Evolutionary conservation across 1,140 invertebrate genomes (phyloP).

Genomic region (Drosophila pruinosa): DNA sequence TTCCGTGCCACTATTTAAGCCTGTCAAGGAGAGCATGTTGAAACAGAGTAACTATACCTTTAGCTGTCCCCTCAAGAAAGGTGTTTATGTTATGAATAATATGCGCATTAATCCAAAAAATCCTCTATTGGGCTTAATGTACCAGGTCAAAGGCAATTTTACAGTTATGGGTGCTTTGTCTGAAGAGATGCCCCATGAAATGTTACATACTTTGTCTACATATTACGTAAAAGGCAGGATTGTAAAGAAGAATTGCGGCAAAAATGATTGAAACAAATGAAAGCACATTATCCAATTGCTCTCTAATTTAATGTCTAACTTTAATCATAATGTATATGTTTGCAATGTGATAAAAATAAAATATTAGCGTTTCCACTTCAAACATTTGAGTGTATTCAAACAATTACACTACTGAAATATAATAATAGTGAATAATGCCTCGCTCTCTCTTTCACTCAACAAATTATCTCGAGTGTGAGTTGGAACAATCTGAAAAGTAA

Average conservation of each 20-base stretch:
- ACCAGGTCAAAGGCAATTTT: constrained; percentile 53
- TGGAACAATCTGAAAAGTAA: neutral
- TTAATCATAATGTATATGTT: neutral
- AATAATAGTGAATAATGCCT: too few relatives aligned
- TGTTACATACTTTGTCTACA: constrained; percentile 32
- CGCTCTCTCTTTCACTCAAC: too few relatives aligned
- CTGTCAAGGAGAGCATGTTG: constrained; percentile 56
- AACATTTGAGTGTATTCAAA: too few relatives aligned
- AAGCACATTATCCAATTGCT: too few relatives aligned
- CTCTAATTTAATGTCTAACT: neutral
- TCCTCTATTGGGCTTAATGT: constrained; percentile 49
- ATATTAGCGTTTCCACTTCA: too few relatives aligned
- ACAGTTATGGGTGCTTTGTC: constrained; percentile 44
- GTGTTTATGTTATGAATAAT: constrained; percentile 65
- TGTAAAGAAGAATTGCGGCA: constrained; percentile 41
- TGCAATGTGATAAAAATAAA: neutral
- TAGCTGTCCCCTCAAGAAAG: constrained; percentile 55
- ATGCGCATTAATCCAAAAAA: constrained; percentile 62
- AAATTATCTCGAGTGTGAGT: too few relatives aligned
- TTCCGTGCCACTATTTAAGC: constrained; percentile 62
- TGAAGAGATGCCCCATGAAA: constrained; percentile 33
- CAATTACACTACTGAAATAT: too few relatives aligned
- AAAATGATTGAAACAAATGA: constrained; percentile 44
- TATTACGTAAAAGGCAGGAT: constrained; percentile 57
- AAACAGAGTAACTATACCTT: constrained; percentile 67